Percentiles rank a stretch among this genome's conserved stretches.
Conservation (phyloP, 2,113 vertebrate genomes). For the Protobothrops flavoviridis region DNA sequence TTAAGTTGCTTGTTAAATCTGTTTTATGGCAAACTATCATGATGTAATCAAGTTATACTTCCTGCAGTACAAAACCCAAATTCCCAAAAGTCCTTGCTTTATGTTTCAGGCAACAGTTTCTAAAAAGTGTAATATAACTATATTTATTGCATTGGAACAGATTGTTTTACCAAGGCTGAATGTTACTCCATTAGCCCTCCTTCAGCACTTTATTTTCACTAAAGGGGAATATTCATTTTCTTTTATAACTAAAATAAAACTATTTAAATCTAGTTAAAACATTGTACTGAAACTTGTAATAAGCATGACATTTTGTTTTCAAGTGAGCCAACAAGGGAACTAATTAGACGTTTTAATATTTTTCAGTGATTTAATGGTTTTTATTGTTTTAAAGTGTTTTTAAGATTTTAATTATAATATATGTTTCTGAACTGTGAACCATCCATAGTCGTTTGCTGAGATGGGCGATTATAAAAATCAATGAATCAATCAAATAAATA, state of each 20-base stretch:
- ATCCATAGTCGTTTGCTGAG: background rate
- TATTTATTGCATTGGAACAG: background rate
- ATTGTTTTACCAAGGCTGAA: background rate
- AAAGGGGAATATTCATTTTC: background rate
- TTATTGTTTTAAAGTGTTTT: background rate
- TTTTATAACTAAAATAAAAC: background rate
- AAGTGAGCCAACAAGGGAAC: background rate
- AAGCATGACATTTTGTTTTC: background rate
- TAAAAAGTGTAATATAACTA: background rate
- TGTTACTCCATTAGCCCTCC: background rate
- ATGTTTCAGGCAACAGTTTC: background rate
- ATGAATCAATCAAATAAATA: background rate
- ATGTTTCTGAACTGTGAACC: background rate
- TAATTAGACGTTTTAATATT: background rate
- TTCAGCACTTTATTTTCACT: background rate
- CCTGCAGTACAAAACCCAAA: background rate
- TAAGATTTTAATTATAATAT: background rate
- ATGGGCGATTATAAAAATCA: background rate
- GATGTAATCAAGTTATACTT: rapidly evolving
- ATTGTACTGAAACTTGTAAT: constrained; percentile 19
- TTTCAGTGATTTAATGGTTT: background rate
- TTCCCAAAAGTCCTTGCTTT: background rate
- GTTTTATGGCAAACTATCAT: too few species aligned
- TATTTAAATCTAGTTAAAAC: background rate
- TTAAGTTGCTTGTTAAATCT: background rate